Conservation (phyloP, 2,888 invertebrate genomes). For the Drosophila neonasuta region DNA sequence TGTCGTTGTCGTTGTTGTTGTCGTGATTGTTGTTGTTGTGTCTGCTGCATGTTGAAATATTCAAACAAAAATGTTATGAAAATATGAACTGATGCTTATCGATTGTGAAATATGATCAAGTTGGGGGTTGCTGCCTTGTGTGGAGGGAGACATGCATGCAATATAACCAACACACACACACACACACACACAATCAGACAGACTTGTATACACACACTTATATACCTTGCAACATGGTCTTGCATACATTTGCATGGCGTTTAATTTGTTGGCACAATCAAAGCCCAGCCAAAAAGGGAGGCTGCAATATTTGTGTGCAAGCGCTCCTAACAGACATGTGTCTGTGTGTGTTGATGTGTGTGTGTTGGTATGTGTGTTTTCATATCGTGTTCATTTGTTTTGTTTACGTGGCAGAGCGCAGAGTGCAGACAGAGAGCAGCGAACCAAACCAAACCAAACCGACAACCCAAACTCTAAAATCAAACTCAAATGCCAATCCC, state of each 20-base stretch:
- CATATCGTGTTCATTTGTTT: conserved; percentile 53
- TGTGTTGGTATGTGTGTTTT: conserved; percentile 23
- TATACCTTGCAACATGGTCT: conserved; percentile 14
- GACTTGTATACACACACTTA: conserved; percentile 3
- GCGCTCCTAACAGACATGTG: conserved; percentile 45
- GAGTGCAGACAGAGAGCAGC: conserved; percentile 35
- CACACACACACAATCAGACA: conserved; percentile 4
- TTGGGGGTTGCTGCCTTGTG: conserved; percentile 22
- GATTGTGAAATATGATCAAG: conserved; percentile 79
- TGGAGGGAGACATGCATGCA: conserved; percentile 22
- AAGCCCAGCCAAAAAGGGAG: conserved; percentile 32
- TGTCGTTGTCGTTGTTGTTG: conserved; percentile 10
- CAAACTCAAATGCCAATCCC: conserved; percentile 11
- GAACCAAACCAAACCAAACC: conserved; percentile 28
- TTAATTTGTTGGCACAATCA: conserved; percentile 71
- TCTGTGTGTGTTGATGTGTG: conserved; percentile 11
- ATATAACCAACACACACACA: conserved; percentile 12
- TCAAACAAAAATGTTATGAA: conserved; percentile 75
- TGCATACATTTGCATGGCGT: conserved; percentile 58
- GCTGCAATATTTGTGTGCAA: conserved; percentile 52
- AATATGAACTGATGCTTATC: conserved; percentile 81
- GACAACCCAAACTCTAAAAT: conserved; percentile 4
- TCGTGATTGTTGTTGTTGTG: conserved; percentile 41
- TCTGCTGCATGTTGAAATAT: conserved; percentile 67
- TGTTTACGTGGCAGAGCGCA: conserved; percentile 53